Percentiles rank a stretch among this genome's conserved stretches.
Evolutionary conservation across 1,140 invertebrate species (phyloP).

Genomic region (Ctenoplectra terminalis): DNA sequence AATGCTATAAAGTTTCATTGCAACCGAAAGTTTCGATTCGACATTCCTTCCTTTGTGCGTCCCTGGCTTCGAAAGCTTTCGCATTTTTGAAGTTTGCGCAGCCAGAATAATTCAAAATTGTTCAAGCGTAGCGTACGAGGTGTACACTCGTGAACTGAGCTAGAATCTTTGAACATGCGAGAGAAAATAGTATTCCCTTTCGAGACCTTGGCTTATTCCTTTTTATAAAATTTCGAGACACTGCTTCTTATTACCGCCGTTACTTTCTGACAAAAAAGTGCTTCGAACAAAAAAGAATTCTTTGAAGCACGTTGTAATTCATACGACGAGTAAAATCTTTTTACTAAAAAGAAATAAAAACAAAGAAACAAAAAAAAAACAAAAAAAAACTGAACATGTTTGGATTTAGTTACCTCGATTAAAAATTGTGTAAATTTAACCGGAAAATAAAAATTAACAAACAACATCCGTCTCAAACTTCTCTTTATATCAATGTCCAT

Average conservation of each 20-base stretch:
- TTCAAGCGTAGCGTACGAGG: background rate
- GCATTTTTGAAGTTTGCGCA: conserved; percentile 4
- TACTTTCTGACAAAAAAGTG: no score
- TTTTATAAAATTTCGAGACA: no score
- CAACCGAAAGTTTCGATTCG: conserved; percentile 27
- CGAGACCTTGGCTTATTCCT: no score
- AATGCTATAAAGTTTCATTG: conserved; percentile 31
- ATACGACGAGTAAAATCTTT: no score
- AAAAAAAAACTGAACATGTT: no score
- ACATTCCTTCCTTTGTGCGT: conserved; percentile 33
- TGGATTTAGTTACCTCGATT: no score
- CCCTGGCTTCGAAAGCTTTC: background rate
- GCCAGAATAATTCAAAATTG: conserved; percentile 6
- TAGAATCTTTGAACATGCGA: background rate
- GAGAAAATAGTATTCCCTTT: background rate
- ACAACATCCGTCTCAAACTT: background rate
- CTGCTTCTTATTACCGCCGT: no score
- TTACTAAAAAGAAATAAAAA: no score
- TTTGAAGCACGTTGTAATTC: no score
- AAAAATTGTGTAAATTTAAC: no score
- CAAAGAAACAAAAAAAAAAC: no score
- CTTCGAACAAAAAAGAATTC: no score
- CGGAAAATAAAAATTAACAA: background rate
- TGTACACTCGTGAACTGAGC: background rate
- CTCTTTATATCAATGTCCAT: background rate